These are phyloP conservation scores for Drosophila tripunctata DNA, from an alignment of 2,888 invertebrate species.

Conservation along the genomic window DNA sequence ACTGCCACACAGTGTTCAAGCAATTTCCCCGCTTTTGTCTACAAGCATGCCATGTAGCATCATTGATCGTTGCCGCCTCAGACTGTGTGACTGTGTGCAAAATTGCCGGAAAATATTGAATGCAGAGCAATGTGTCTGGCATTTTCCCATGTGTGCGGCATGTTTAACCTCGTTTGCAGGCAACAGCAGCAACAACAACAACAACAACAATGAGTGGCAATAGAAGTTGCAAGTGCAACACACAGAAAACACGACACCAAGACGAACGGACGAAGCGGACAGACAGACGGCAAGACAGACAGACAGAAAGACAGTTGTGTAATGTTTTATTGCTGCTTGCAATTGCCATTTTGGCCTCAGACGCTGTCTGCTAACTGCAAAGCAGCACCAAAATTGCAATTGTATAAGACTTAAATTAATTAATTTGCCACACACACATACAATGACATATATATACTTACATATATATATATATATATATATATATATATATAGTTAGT, in stretches of 20 bases:
- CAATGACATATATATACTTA: slow-evolving; percentile 28
- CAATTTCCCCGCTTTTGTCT: neutral
- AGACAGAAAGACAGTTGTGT: slow-evolving; percentile 63
- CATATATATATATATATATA: neutral
- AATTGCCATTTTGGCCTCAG: slow-evolving; percentile 41
- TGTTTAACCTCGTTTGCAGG: slow-evolving; percentile 75
- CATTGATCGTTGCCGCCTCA: slow-evolving; percentile 39
- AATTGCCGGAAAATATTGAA: slow-evolving; percentile 77
- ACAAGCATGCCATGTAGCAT: slow-evolving; percentile 23
- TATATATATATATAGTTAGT: neutral
- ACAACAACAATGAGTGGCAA: neutral
- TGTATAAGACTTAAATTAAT: slow-evolving; percentile 79
- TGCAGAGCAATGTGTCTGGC: slow-evolving; percentile 50
- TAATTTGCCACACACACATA: slow-evolving; percentile 64
- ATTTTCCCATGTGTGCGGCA: slow-evolving; percentile 66
- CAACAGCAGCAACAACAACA: slow-evolving; percentile 21
- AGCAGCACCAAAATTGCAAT: slow-evolving; percentile 61
- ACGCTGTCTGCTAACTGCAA: slow-evolving; percentile 16
- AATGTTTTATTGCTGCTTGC: slow-evolving; percentile 74
- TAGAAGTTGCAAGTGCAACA: slow-evolving; percentile 23
- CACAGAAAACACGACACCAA: slow-evolving; percentile 34
- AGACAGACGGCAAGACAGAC: slow-evolving; percentile 6
- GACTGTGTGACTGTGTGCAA: slow-evolving; percentile 33
- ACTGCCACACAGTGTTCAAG: neutral
- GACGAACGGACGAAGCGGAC: neutral